Conservation (phyloP, 2,113 vertebrate genomes). For the Zeus faber region DNA sequence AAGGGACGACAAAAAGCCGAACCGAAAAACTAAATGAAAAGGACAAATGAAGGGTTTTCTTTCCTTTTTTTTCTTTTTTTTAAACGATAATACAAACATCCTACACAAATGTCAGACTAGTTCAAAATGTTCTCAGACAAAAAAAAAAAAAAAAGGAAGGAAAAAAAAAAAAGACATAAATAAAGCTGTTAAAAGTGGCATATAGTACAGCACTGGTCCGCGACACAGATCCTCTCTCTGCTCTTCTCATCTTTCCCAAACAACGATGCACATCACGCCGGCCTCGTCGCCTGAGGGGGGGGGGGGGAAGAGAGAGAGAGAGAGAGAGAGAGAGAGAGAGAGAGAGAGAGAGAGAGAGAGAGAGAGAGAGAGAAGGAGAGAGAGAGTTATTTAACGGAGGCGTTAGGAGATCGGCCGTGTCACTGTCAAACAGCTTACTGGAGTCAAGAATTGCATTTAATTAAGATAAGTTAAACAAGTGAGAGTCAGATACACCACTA, state of each 20-base stretch:
- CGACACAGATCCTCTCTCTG: slow-evolving; percentile 58
- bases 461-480: too few relatives aligned
- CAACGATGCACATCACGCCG: slow-evolving; percentile 46
- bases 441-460: too few relatives aligned
- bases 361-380: background rate
- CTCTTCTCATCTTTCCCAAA: slow-evolving; percentile 47
- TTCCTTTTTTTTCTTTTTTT: slow-evolving; percentile 31
- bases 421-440: background rate
- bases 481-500: too few relatives aligned
- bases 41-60: slow-evolving; percentile 39
- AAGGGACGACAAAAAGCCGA: background rate
- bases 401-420: background rate
- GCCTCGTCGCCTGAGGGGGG: slow-evolving; percentile 54
- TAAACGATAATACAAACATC: slow-evolving; percentile 83
- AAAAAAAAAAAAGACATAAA: slow-evolving; percentile 83
- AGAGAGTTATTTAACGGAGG: background rate
- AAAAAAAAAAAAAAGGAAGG: slow-evolving; percentile 51
- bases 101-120: slow-evolving; percentile 64
- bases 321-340: background rate
- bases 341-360: background rate
- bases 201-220: slow-evolving; percentile 84
- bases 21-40: background rate
- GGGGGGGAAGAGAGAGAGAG: slow-evolving; percentile 18
- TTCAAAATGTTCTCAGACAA: slow-evolving; percentile 71
- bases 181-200: slow-evolving; percentile 90